These are phyloP conservation scores for rabbit (Oryctolagus cuniculus) DNA, from an alignment of 2,113 vertebrate genomes.

Conservation along the genomic window DNA sequence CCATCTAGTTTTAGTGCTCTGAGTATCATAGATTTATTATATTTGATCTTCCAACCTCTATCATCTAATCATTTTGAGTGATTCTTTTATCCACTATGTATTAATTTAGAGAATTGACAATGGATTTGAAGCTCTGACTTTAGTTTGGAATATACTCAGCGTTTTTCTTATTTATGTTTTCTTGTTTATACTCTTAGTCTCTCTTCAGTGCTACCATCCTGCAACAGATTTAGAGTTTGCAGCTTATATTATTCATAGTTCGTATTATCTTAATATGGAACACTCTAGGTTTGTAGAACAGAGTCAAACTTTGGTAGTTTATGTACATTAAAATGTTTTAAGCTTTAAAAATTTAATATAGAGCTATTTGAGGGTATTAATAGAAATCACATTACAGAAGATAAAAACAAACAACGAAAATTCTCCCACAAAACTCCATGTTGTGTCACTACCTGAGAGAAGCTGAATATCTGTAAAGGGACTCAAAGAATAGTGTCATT, in stretches of 20 bases:
- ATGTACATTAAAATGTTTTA: constrained; percentile 20
- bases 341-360: background rate
- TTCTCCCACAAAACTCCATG: no score
- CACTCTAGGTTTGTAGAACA: background rate
- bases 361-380: background rate
- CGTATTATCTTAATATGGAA: background rate
- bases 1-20: constrained; percentile 37
- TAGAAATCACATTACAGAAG: background rate
- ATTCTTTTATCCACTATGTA: constrained; percentile 31
- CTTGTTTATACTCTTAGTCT: background rate
- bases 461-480: background rate
- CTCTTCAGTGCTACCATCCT: background rate
- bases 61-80: constrained; percentile 59
- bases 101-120: constrained; percentile 40
- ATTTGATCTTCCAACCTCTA: constrained; percentile 64
- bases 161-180: background rate
- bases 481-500: background rate
- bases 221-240: background rate
- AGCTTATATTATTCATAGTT: background rate
- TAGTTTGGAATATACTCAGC: background rate
- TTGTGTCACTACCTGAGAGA: background rate
- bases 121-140: background rate
- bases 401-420: background rate
- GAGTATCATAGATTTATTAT: constrained; percentile 52
- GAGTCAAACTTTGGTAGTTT: background rate